Conservation (phyloP, 2,888 invertebrate species). For the Tortrix viridana region DNA sequence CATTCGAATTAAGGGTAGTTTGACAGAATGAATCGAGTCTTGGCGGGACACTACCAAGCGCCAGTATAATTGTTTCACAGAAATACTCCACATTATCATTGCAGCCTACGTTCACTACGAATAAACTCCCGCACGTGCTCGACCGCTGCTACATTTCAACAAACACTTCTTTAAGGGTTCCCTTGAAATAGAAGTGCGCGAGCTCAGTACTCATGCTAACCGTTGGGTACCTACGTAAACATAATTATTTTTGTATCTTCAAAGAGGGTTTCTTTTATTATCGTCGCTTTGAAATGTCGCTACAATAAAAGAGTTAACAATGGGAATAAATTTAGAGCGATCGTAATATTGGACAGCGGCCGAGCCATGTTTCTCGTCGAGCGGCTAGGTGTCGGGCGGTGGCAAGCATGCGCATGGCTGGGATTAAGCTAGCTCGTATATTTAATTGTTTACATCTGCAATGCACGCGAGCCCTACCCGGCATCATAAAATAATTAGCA, state of each 20-base stretch:
- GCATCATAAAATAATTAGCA: slow-evolving; percentile 76
- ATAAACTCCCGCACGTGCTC: slow-evolving; percentile 36
- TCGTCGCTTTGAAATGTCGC: slow-evolving; percentile 58
- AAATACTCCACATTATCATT: slow-evolving; percentile 35
- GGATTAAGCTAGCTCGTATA: slow-evolving; percentile 44
- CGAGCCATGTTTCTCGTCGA: slow-evolving; percentile 44
- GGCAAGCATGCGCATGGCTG: slow-evolving; percentile 45
- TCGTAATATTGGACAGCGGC: slow-evolving; percentile 65
- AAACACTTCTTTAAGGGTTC: slow-evolving; percentile 36
- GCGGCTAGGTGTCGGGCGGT: slow-evolving; percentile 44
- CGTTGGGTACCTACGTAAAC: slow-evolving; percentile 66
- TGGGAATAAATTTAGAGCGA: slow-evolving; percentile 66
- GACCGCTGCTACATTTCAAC: slow-evolving; percentile 35
- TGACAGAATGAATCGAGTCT: background rate
- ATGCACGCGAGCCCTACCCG: slow-evolving; percentile 41
- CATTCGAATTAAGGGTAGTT: background rate
- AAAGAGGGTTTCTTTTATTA: slow-evolving; percentile 70
- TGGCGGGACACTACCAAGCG: background rate
- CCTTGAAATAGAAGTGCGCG: slow-evolving; percentile 33
- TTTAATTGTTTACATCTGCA: slow-evolving; percentile 60
- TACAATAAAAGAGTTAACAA: slow-evolving; percentile 72
- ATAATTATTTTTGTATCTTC: slow-evolving; percentile 70
- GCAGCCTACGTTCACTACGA: slow-evolving; percentile 37
- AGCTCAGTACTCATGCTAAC: slow-evolving; percentile 53
- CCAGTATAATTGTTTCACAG: slow-evolving; percentile 29